Evolutionary conservation across 2,888 invertebrate species (phyloP), one percentile per base, ranked within the genome.

Genomic region (Drosophila vallismaia): DNA sequence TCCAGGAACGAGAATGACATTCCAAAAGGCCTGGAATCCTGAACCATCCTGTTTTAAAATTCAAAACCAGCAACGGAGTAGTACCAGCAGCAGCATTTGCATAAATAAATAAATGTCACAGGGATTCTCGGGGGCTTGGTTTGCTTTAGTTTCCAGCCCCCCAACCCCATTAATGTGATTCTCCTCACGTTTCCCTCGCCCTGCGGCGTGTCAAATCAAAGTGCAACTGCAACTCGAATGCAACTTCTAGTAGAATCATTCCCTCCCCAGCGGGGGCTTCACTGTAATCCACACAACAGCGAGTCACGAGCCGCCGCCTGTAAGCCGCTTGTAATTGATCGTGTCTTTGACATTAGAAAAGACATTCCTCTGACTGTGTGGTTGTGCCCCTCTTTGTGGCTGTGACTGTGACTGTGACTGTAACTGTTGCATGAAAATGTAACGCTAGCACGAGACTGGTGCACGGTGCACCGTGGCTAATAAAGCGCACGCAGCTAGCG

Each of bases 291-390:
- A 50, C 38, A 29, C 62, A 53, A 36, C 49, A 57, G 51, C 49
- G 14, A 69, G 68, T 68, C 68, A 68, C 68, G 68, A 79, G 75
- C 75, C 78, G 75, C 53, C 75, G 78, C 57, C 74, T 80, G 14
- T 69, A 75, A 82, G 63, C 64, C 80, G 77, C 73, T 81, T 81
- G 85, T 81, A 81, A 81, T 81, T 81, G 84, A 81, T 84, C 85
- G 80, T 81, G 80, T 81, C 80, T 81, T 81, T 81, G 80, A 81
- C 80, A 81, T 81, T 81, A 81, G 80, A 81, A 81, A 84, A 84
- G n/a, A 72, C 63, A 64, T 62, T 64, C 9, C 10, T 54, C 44
- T 14, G 26, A 2, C 26, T 26, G 26, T 44, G 4, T 28, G 7
- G 8, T 49, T 40, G 38, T 26, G 45, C 19, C 19, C 10, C 10